Conservation (phyloP, 1,140 invertebrate species). For the Akabosia matsudoensis region DNA sequence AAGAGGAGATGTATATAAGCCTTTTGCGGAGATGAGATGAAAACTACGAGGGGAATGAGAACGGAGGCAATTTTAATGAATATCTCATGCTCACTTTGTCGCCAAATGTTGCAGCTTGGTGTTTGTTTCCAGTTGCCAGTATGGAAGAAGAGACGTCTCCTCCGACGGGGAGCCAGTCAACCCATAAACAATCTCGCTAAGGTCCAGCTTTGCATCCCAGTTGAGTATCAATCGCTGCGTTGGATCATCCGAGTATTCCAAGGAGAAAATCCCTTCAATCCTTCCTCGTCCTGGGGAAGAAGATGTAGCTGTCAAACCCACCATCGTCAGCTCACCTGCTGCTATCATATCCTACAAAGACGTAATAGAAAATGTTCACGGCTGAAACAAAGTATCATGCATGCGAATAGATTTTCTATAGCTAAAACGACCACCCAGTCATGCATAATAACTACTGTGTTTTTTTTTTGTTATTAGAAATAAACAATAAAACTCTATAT, state of each 20-base stretch:
- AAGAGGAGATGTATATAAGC: not conserved
- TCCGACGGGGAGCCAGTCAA: not conserved
- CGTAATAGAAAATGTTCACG: slow-evolving; percentile 5
- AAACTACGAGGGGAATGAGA: not conserved
- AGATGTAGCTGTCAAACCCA: slow-evolving; percentile 21
- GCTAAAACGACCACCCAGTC: too few species aligned
- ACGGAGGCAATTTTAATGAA: slow-evolving; percentile 43
- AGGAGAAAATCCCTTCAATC: slow-evolving; percentile 33
- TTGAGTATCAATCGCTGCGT: slow-evolving; percentile 33
- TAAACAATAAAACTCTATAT: not conserved
- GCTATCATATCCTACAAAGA: slow-evolving; percentile 23
- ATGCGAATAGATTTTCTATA: slow-evolving; percentile 18
- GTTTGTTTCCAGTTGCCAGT: slow-evolving; percentile 39
- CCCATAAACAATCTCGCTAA: not conserved
- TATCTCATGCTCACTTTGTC: slow-evolving; percentile 48
- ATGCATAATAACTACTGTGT: too few species aligned
- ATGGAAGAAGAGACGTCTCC: not conserved
- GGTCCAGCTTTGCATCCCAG: slow-evolving; percentile 23
- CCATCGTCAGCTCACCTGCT: slow-evolving; percentile 23
- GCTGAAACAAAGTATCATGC: not conserved
- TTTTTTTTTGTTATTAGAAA: too few species aligned
- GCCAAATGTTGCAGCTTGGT: slow-evolving; percentile 37
- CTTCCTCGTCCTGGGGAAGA: slow-evolving; percentile 22
- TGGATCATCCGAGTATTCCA: slow-evolving; percentile 41
- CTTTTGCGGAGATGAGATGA: not conserved